Percentiles rank a stretch among this genome's conserved stretches.
Conservation (phyloP, 2,797 vertebrate species). For the Bryconaethiops microstoma region DNA sequence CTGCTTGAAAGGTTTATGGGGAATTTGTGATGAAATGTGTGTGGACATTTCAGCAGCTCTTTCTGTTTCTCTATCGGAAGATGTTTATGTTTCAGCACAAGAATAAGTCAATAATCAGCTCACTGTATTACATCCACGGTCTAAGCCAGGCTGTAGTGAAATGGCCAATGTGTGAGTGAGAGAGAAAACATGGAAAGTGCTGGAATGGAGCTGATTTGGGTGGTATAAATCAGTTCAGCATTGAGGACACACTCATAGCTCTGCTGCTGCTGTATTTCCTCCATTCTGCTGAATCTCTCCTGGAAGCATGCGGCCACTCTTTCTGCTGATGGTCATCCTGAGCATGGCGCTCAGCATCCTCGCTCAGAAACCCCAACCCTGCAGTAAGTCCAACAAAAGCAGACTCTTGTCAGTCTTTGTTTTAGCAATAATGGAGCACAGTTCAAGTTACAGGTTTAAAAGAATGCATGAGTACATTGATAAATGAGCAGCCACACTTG, state of each 20-base stretch:
- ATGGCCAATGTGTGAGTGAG: neutral
- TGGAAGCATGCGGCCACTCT: constrained; percentile 50
- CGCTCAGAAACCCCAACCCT: constrained; percentile 56
- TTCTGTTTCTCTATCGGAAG: neutral
- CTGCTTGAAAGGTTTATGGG: neutral
- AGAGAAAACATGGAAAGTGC: constrained; percentile 29
- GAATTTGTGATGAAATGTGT: neutral
- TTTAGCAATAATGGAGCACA: neutral
- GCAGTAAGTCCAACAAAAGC: constrained; percentile 57
- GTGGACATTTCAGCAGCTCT: neutral
- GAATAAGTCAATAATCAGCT: constrained; percentile 16
- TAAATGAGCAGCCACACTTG: neutral
- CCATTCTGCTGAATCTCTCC: constrained; percentile 6
- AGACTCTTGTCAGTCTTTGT: neutral
- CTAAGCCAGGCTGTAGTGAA: neutral
- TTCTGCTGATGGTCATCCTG: constrained; percentile 44
- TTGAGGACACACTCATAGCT: neutral
- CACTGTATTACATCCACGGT: neutral
- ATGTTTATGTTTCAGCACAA: neutral
- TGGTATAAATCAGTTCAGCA: constrained; percentile 21
- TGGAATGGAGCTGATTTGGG: neutral
- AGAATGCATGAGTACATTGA: neutral
- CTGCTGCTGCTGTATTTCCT: neutral
- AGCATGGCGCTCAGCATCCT: constrained; percentile 29
- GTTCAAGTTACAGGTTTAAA: neutral